Conservation (phyloP, 2,113 vertebrate species). For the Falco punctatus region DNA sequence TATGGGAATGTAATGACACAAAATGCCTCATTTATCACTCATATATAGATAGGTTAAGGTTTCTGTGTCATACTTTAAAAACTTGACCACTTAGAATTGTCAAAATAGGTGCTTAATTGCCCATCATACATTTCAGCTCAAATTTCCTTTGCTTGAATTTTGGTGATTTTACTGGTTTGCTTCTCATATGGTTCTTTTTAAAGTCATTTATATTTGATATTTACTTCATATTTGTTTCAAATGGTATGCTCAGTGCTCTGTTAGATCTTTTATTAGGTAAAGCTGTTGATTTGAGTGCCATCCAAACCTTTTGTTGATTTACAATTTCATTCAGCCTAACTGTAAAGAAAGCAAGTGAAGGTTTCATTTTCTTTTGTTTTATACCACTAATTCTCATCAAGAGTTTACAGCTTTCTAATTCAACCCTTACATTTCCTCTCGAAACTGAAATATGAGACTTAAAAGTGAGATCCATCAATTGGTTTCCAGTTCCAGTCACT, state of each 20-base stretch:
- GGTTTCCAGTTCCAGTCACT: constrained; percentile 35
- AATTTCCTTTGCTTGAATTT: constrained; percentile 74
- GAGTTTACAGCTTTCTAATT: constrained; percentile 49
- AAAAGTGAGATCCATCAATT: constrained; percentile 14
- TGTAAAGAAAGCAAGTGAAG: constrained; percentile 44
- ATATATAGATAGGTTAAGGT: constrained; percentile 91
- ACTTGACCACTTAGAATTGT: constrained; percentile 89
- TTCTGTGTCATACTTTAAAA: constrained; percentile 90
- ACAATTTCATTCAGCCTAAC: constrained; percentile 59
- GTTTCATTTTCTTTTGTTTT: constrained; percentile 55
- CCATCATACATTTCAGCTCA: constrained; percentile 78
- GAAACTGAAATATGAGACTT: constrained; percentile 19
- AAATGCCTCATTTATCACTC: constrained; percentile 98
- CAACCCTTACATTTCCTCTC: constrained; percentile 28
- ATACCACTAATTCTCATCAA: constrained; percentile 43
- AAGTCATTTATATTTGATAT: constrained; percentile 73
- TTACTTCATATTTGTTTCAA: constrained; percentile 75
- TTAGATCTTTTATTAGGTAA: constrained; percentile 76
- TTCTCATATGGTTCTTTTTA: constrained; percentile 76
- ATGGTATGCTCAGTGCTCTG: constrained; percentile 46
- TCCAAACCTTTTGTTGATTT: constrained; percentile 62
- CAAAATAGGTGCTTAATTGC: constrained; percentile 83
- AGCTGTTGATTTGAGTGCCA: constrained; percentile 59
- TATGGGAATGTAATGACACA: constrained; percentile 96
- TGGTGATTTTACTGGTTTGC: constrained; percentile 66